Conservation (phyloP, 1,140 invertebrate genomes). For the Atta texana region DNA sequence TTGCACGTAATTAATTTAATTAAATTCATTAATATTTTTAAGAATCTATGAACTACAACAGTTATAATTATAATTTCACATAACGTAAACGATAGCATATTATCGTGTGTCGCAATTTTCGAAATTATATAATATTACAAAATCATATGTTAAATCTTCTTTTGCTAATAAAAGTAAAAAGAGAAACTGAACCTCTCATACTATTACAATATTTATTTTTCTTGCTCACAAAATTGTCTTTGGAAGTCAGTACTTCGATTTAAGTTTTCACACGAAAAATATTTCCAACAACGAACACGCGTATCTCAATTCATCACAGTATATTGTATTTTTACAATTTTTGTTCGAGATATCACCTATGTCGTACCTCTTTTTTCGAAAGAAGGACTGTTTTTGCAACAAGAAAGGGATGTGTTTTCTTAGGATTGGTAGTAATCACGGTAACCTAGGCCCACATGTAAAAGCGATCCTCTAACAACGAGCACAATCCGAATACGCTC, state of each 20-base stretch:
- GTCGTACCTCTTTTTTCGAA: neutral
- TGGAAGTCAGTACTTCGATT: neutral
- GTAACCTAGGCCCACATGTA: neutral
- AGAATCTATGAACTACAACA: neutral
- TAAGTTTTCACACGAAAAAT: neutral
- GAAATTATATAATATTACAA: constrained; percentile 1
- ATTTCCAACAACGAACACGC: neutral
- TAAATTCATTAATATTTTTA: neutral
- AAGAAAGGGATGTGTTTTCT: constrained; percentile 38
- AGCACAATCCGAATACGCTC: constrained; percentile 7
- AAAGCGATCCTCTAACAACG: constrained; percentile 26
- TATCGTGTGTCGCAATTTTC: neutral
- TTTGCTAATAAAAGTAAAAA: neutral
- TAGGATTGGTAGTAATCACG: neutral
- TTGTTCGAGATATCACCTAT: neutral
- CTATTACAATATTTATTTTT: neutral
- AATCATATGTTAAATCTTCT: neutral
- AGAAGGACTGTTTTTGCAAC: neutral
- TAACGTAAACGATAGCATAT: no score
- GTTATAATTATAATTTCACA: neutral
- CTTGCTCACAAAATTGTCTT: neutral
- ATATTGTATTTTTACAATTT: constrained; percentile 2
- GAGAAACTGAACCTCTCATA: rapidly evolving
- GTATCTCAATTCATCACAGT: neutral
- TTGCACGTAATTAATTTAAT: neutral